These are phyloP conservation scores for Hecatera dysodea DNA, from an alignment of 2,888 invertebrate species.

Conservation along the genomic window DNA sequence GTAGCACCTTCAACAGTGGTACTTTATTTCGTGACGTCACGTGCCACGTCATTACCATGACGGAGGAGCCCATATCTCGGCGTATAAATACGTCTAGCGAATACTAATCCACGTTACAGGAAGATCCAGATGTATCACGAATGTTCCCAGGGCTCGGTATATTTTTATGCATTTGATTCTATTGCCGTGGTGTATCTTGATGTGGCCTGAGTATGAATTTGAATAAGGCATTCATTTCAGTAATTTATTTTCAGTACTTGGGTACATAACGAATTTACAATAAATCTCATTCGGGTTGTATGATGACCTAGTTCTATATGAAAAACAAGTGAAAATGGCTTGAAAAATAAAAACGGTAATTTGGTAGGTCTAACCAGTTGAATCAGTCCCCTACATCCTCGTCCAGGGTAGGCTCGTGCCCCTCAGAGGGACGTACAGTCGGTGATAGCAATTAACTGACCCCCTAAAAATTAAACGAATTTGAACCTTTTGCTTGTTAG, in stretches of 20 bases:
- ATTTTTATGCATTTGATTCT: conserved; percentile 39
- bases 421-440: no score
- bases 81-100: conserved; percentile 58
- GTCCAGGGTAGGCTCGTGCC: no score
- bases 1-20: conserved; percentile 50
- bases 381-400: no score
- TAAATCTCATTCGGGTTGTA: no score
- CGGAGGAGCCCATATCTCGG: conserved; percentile 57
- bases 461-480: no score
- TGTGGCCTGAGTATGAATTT: neutral
- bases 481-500: no score
- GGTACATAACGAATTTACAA: no score
- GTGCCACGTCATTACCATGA: conserved; percentile 58
- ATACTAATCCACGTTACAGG: conserved; percentile 57
- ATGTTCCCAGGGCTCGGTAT: conserved; percentile 21
- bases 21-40: conserved; percentile 63
- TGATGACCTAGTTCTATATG: neutral
- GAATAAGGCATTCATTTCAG: neutral
- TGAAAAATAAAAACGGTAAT: neutral
- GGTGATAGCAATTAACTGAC: no score
- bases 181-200: conserved; percentile 14
- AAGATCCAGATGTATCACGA: conserved; percentile 42
- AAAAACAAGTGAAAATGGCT: neutral
- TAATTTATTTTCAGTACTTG: no score
- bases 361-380: neutral